Evolutionary conservation across 2,888 invertebrate genomes (phyloP), one percentile per base, ranked within the genome.

Genomic region (Chorisops tibialis): DNA sequence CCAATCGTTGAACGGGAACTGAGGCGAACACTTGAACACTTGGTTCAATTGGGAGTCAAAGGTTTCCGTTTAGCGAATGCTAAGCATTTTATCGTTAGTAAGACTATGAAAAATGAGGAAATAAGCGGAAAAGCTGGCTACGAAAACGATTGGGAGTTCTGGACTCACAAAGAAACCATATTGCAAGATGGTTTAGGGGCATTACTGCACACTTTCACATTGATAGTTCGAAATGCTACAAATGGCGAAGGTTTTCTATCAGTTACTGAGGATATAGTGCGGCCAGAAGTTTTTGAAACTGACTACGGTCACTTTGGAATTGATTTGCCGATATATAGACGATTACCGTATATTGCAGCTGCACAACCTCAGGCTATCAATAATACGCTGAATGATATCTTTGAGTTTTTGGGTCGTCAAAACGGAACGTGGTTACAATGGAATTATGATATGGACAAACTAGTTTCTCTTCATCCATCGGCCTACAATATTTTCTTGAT

Each of bases 1-100:
- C 77, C 81, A 0, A 73, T 75, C 0, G 89, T 92, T 0, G 81
- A 86, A 3, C 72, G 81, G 1, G 84, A 85, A 72, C 86, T 93
- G 67, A 80, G 86, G 70, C 79, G 80, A 0, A 87, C 89, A 1
- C 74, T 96, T 1, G 76, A 79, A 39, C 84, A 83, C 67, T 91
- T 94, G 85, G 72, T 94, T 66, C 79, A 83, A 4, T 80, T 86
- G 3, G 96, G 95, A 0, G 87, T 92, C 0, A 85, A 83, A 66
- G 97, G 97, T 3, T 86, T 97, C 70, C 85, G 93, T 71, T 80
- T 73, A 43, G 74, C 70, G 47, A 84, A 87, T 59, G 86, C 84
- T 0, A 86, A 87, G 11, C 84, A 84, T 70, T 79, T 89, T 65
- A 75, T 89, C 0, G 85, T 88, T 63, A 82, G 87, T 75, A 64